These are phyloP conservation scores for Otolemur crassicaudatus DNA, from an alignment of 2,797 vertebrate species.

Conservation along the genomic window DNA sequence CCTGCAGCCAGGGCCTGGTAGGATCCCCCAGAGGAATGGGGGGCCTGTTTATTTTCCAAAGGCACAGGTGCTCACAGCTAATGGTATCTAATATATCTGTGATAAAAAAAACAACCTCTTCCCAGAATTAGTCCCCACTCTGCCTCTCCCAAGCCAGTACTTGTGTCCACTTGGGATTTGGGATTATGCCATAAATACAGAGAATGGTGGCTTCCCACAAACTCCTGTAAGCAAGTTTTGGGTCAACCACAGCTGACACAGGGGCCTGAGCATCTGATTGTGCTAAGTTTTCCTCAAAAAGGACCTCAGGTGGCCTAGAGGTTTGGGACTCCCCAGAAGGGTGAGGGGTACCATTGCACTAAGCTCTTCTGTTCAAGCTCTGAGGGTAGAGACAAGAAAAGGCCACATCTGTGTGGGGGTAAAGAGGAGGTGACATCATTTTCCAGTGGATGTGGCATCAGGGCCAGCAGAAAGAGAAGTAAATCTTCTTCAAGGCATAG, in stretches of 20 bases:
- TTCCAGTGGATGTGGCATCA: conserved; percentile 22
- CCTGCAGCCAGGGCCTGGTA: neutral
- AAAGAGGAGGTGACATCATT: neutral
- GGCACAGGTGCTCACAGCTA: conserved; percentile 68
- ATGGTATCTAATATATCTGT: conserved; percentile 51
- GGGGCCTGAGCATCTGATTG: neutral
- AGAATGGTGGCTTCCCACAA: neutral
- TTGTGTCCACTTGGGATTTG: conserved; percentile 33
- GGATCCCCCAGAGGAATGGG: neutral
- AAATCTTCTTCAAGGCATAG: neutral
- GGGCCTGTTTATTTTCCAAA: conserved; percentile 49
- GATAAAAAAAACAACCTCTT: conserved; percentile 71
- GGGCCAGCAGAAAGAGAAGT: neutral
- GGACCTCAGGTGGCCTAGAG: neutral
- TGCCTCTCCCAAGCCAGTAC: neutral
- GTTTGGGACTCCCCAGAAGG: neutral
- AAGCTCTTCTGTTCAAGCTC: conserved; percentile 10
- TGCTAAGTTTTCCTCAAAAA: neutral
- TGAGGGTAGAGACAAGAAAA: neutral
- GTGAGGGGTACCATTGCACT: neutral
- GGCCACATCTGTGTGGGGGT: neutral
- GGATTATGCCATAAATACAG: neutral
- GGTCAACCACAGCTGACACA: neutral
- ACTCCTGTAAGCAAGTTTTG: neutral
- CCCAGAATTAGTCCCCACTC: conserved; percentile 45